These are phyloP conservation scores for Chymomyza caudatula DNA, from an alignment of 2,888 invertebrate genomes.

Conservation along the genomic window DNA sequence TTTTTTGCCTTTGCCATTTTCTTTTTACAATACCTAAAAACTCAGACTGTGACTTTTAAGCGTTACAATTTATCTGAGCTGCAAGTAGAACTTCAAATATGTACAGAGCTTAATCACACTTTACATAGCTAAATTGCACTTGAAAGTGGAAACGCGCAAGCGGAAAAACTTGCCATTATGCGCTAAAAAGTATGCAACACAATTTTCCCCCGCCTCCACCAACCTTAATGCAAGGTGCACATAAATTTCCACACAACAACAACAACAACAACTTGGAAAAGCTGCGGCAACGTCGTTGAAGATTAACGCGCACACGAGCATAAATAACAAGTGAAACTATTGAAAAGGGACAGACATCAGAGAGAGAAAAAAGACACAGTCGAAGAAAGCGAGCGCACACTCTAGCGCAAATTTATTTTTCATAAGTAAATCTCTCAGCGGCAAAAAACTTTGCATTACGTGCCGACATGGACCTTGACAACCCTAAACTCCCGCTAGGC, in stretches of 20 bases:
- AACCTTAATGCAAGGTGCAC: slow-evolving; percentile 50
- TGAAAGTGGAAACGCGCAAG: slow-evolving; percentile 33
- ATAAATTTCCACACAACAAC: slow-evolving; percentile 46
- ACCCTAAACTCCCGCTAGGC: not conserved
- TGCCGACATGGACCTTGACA: slow-evolving; percentile 46
- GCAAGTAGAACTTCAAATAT: slow-evolving; percentile 37
- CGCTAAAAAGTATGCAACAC: slow-evolving; percentile 47
- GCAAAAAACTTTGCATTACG: slow-evolving; percentile 50
- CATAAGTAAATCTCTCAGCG: slow-evolving; percentile 54
- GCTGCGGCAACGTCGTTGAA: slow-evolving; percentile 37
- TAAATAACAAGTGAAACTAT: slow-evolving; percentile 61
- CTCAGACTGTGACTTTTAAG: not conserved
- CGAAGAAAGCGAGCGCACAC: slow-evolving; percentile 8
- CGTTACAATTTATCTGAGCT: not conserved
- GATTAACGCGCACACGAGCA: slow-evolving; percentile 58
- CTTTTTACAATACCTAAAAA: not conserved
- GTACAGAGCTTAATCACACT: slow-evolving; percentile 56
- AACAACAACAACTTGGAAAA: slow-evolving; percentile 16
- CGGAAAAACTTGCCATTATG: slow-evolving; percentile 42
- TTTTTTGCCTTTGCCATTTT: not conserved
- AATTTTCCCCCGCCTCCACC: slow-evolving; percentile 39
- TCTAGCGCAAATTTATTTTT: slow-evolving; percentile 58
- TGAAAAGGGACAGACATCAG: slow-evolving; percentile 36
- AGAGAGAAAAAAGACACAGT: slow-evolving; percentile 16
- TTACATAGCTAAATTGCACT: slow-evolving; percentile 33